Evolutionary conservation across 2,888 invertebrate genomes (phyloP).

Genomic region (Zygogramma bicolorata): DNA sequence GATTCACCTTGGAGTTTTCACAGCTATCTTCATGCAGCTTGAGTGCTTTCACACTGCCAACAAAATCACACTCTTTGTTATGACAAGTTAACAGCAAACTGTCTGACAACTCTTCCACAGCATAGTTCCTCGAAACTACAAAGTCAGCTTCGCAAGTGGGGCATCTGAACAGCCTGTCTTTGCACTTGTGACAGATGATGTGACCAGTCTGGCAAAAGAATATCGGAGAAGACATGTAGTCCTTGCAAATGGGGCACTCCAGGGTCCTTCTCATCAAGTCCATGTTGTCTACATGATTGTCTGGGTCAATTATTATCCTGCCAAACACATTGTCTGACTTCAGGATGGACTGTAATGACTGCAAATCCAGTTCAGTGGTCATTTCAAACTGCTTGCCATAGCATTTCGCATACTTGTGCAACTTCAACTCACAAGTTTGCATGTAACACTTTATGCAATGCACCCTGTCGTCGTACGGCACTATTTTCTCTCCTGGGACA

Average conservation of each 20-base stretch:
- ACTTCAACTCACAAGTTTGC: neutral
- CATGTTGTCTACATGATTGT: neutral
- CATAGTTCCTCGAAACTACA: neutral
- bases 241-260: neutral
- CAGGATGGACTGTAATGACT: neutral
- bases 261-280: neutral
- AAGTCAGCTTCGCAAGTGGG: neutral
- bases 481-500: neutral
- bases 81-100: neutral
- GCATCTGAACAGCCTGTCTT: neutral
- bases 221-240: neutral
- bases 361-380: neutral
- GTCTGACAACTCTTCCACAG: neutral
- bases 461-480: neutral
- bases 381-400: neutral
- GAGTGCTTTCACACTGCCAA: neutral
- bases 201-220: neutral
- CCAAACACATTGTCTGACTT: neutral
- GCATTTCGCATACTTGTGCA: neutral
- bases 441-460: neutral
- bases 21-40: neutral
- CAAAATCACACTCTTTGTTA: neutral
- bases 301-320: neutral
- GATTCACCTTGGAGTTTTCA: neutral
- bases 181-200: neutral